A percentile compares a stretch with the other conserved stretches of the same genome.
phyloP scores from a whole-genome alignment of 2,797 vertebrate genomes.

The Platyrinchus mystaceus region DNA sequence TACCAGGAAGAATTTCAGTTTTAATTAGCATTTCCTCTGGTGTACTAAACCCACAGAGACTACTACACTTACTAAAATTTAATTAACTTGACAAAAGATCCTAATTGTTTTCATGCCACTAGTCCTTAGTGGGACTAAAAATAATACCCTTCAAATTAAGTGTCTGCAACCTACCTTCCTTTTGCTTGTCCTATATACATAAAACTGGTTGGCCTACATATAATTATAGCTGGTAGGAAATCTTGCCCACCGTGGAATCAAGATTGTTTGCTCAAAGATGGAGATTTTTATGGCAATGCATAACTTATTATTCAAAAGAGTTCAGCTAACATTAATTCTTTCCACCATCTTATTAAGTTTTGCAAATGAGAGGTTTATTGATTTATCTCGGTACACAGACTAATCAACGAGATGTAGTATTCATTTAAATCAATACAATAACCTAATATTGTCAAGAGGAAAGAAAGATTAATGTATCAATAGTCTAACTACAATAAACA shows the following conservation, averaged over 20 bases:
- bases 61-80: constrained; percentile 89
- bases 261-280: background rate
- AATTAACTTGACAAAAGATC: constrained; percentile 90
- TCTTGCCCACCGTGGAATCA: background rate
- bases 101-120: constrained; percentile 87
- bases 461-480: background rate
- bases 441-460: background rate
- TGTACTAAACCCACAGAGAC: constrained; percentile 83
- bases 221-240: constrained; percentile 23
- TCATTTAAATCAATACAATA: constrained; percentile 56
- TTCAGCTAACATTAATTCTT: background rate
- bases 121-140: constrained; percentile 81
- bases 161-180: constrained; percentile 52
- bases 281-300: background rate
- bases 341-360: background rate
- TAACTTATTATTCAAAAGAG: background rate
- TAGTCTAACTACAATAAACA: background rate
- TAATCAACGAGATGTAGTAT: constrained; percentile 14
- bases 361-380: constrained; percentile 7
- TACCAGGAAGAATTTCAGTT: constrained; percentile 85
- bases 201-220: constrained; percentile 54
- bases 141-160: constrained; percentile 78
- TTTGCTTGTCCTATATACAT: constrained; percentile 63
- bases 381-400: constrained; percentile 32
- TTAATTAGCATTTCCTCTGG: constrained; percentile 90